Evolutionary conservation across 1,140 invertebrate species (phyloP), one percentile per base, ranked within the genome.

Genomic region (Conus betulinus): DNA sequence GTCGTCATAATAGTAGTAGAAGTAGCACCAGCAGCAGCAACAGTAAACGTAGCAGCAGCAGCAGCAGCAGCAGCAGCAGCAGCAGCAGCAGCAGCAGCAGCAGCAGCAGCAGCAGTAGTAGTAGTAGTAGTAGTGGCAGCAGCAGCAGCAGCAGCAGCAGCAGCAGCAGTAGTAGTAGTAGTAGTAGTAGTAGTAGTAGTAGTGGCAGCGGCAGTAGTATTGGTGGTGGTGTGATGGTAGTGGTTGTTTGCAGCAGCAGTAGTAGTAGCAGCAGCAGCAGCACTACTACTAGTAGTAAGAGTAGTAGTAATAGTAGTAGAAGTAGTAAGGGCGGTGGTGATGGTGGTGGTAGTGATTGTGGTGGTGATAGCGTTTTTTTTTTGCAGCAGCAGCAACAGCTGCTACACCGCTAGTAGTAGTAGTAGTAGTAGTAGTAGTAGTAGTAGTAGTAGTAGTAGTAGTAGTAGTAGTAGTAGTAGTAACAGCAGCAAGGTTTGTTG

Each of bases 401-500:
- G 39, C 39, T 39, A 39, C 39, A 39, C 39, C 39, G 78, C 3
- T 79, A 79, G 78, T 79, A 79, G 78, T 79, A 79, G 78, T 79
- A 79, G 78, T 79, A 79, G 78, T 79, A 79, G 78, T 79, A 79
- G 78, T 79, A 79, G 78, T 79, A 79, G 78, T 79, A 79, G 78
- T 79, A 79, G 78, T 79, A 79, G 78, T 79, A 79, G 78, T 79
- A 79, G 78, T 79, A 79, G 78, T 79, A 79, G 78, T 79, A 79
- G 78, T 79, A 79, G 78, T 79, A 79, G 78, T 79, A 79, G 78
- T 79, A 79, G 78, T 79, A 79, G 78, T 79, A 79, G 78, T 79
- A 5, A 23, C 60, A 63, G 60, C 60, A 63, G 60, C 17, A 63
- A 4, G 10, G 17, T 11, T 63, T 13, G 60, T 63, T 13, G 60